Conservation (phyloP, 2,888 invertebrate genomes). For the Nysson spinosus region DNA sequence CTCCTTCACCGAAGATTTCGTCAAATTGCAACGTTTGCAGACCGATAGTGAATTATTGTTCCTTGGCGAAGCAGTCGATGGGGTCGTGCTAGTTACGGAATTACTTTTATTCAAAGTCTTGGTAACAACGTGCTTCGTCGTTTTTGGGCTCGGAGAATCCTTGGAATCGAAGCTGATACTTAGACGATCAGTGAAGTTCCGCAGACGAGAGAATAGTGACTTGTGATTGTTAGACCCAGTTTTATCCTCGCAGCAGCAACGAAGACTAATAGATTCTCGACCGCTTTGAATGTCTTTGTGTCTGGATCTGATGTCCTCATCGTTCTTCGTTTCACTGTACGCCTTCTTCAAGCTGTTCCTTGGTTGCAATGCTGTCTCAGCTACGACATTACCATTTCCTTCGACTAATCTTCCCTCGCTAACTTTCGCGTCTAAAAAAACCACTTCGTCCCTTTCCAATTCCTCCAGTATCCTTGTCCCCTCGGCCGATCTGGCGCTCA, state of each 20-base stretch:
- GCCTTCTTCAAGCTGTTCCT: constrained; percentile 55
- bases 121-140: constrained; percentile 57
- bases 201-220: constrained; percentile 79
- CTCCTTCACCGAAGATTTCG: constrained; percentile 55
- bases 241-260: constrained; percentile 72
- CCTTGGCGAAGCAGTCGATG: constrained; percentile 37
- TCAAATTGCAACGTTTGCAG: constrained; percentile 71
- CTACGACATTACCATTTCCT: constrained; percentile 65
- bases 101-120: constrained; percentile 69
- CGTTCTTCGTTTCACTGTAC: constrained; percentile 33
- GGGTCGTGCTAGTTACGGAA: constrained; percentile 56
- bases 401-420: constrained; percentile 33
- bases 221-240: constrained; percentile 73
- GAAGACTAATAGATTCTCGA: constrained; percentile 45
- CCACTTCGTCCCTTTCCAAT: constrained; percentile 63
- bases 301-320: constrained; percentile 44
- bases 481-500: constrained; percentile 70
- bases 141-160: constrained; percentile 69
- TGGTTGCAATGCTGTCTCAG: constrained; percentile 36
- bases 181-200: constrained; percentile 80
- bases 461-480: constrained; percentile 70
- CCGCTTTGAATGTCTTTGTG: constrained; percentile 48
- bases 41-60: constrained; percentile 52
- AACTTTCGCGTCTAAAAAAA: constrained; percentile 25
- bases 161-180: constrained; percentile 78